Percentiles rank a stretch among this genome's conserved stretches.
Evolutionary conservation across 2,888 invertebrate genomes (phyloP).

Genomic region (Orthonevra nobilis): DNA sequence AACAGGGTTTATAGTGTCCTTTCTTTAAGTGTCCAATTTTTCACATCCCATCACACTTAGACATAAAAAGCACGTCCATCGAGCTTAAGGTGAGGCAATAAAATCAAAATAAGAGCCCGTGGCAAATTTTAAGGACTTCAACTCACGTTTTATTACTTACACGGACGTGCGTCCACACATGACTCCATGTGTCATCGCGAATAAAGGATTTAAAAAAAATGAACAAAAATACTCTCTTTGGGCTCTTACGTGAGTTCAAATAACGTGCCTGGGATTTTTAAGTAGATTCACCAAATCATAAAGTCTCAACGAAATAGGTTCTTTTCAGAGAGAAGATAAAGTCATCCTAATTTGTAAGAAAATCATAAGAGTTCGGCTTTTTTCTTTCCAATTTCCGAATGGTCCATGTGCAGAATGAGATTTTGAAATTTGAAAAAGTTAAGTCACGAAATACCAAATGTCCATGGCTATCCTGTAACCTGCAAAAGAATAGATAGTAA

Average conservation of each 20-base stretch:
- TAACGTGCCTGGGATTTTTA: constrained; percentile 32
- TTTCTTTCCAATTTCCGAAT: too few species aligned
- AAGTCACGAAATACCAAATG: too few species aligned
- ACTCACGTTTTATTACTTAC: constrained; percentile 10
- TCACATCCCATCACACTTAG: neutral
- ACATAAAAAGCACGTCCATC: too few species aligned
- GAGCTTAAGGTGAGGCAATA: constrained; percentile 29
- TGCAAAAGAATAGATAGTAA: constrained; percentile 2
- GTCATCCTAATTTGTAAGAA: too few species aligned
- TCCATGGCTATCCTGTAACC: too few species aligned
- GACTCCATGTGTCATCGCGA: neutral
- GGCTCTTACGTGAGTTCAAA: constrained; percentile 28
- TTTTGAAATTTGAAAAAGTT: too few species aligned
- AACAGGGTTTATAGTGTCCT: too few species aligned
- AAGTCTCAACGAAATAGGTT: constrained; percentile 52
- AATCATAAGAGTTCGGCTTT: too few species aligned
- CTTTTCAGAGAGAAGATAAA: neutral
- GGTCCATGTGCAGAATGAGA: too few species aligned
- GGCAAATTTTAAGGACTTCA: constrained; percentile 52
- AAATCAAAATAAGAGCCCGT: constrained; percentile 47
- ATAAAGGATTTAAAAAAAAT: too few species aligned
- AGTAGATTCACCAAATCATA: constrained; percentile 49
- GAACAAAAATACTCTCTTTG: too few species aligned
- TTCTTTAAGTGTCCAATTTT: too few species aligned
- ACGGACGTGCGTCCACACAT: neutral